Evolutionary conservation across 1,140 invertebrate genomes (phyloP).

Genomic region (Meloidogyne hapla): DNA sequence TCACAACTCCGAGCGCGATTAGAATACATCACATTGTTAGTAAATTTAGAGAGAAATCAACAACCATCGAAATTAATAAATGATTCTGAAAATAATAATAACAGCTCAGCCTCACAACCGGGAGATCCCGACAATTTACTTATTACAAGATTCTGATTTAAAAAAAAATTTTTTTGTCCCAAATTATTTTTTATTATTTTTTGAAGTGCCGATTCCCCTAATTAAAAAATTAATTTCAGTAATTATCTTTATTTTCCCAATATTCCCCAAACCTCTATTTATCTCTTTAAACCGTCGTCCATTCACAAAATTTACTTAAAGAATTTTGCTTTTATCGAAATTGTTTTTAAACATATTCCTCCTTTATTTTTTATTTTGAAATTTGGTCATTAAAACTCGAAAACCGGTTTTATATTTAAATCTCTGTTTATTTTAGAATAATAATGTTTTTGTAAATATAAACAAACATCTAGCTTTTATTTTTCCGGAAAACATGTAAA

Average conservation of each 20-base stretch:
- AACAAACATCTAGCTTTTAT: no score
- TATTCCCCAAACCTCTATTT: no score
- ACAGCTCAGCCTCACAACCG: background rate
- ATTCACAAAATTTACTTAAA: no score
- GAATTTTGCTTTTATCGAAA: background rate
- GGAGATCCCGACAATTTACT: slow-evolving; percentile 16
- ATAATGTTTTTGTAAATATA: background rate
- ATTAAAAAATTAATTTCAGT: background rate
- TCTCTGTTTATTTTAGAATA: background rate
- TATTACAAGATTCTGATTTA: slow-evolving; percentile 31
- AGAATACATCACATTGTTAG: slow-evolving; percentile 41
- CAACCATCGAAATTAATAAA: background rate
- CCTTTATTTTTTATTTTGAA: background rate
- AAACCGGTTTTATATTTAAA: background rate
- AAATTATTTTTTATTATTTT: background rate
- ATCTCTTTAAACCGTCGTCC: no score
- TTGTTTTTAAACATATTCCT: background rate
- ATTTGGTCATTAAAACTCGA: background rate
- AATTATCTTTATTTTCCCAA: background rate
- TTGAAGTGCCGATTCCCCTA: background rate
- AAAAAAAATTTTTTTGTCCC: background rate
- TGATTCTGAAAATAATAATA: background rate
- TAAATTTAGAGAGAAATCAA: slow-evolving; percentile 30
- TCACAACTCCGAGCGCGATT: slow-evolving; percentile 39
- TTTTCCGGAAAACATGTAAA: no score